Conservation (phyloP, 2,888 invertebrate genomes). For the Eupithecia dodoneata region DNA sequence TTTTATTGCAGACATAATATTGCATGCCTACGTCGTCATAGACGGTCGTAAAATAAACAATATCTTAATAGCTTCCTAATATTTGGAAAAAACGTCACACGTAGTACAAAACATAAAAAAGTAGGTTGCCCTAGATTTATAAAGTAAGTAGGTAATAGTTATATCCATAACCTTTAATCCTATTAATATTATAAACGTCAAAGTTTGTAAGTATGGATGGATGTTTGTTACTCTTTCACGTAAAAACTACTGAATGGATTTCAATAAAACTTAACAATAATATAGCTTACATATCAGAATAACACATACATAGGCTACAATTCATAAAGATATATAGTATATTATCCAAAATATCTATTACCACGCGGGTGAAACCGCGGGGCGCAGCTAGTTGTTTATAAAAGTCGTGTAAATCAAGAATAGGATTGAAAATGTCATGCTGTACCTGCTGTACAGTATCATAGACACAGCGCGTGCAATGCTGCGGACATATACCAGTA, state of each 20-base stretch:
- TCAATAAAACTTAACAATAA: too few species aligned
- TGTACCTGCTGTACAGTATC: background rate
- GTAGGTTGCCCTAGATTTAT: background rate
- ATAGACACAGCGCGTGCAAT: too few species aligned
- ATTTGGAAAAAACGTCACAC: background rate
- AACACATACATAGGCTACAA: too few species aligned
- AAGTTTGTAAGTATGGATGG: too few species aligned
- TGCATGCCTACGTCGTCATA: background rate
- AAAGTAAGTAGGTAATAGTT: background rate
- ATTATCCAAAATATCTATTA: too few species aligned
- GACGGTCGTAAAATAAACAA: background rate
- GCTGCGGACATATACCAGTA: too few species aligned
- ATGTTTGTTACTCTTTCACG: too few species aligned
- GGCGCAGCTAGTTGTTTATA: background rate
- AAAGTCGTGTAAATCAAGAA: background rate
- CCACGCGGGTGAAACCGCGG: too few species aligned
- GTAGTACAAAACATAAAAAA: background rate
- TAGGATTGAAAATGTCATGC: background rate
- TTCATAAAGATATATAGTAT: too few species aligned
- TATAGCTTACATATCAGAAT: too few species aligned
- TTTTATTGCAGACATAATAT: constrained; percentile 21
- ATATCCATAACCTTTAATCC: background rate
- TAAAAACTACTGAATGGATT: too few species aligned
- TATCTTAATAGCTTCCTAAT: background rate
- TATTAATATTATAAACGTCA: too few species aligned